phyloP scores from a whole-genome alignment of 2,888 invertebrate genomes.

The Eilema caniola region DNA sequence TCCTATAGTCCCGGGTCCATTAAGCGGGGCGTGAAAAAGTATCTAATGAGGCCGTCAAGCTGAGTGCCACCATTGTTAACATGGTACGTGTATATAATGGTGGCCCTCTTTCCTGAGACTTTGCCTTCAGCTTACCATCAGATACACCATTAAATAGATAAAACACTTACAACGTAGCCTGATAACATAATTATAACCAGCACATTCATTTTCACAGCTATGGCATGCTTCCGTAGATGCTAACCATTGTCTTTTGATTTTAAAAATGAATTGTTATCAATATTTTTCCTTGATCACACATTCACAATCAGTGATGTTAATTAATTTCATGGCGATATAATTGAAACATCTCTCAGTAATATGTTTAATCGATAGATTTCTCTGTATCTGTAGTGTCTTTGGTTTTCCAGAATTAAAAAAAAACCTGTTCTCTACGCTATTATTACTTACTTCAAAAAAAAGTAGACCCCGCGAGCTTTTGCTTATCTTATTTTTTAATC shows the following conservation, averaged over 20 bases:
- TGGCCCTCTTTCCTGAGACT: no score
- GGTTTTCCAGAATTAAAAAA: neutral
- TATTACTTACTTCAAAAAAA: no score
- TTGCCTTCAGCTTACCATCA: no score
- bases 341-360: constrained; percentile 1
- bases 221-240: neutral
- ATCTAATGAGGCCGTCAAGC: no score
- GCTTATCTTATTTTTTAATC: no score
- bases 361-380: neutral
- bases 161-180: constrained; percentile 3
- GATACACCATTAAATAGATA: no score
- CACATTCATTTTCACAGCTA: neutral
- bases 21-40: no score
- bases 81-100: no score
- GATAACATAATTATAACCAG: neutral
- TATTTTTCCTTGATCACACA: neutral
- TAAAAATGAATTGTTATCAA: neutral
- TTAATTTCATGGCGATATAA: constrained; percentile 10
- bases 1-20: no score
- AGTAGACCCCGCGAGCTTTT: no score
- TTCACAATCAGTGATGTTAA: neutral
- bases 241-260: neutral
- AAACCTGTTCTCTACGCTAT: no score
- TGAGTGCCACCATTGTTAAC: no score
- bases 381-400: neutral